phyloP scores from a whole-genome alignment of 2,113 vertebrate species.

The Cheirogaleus medius region DNA sequence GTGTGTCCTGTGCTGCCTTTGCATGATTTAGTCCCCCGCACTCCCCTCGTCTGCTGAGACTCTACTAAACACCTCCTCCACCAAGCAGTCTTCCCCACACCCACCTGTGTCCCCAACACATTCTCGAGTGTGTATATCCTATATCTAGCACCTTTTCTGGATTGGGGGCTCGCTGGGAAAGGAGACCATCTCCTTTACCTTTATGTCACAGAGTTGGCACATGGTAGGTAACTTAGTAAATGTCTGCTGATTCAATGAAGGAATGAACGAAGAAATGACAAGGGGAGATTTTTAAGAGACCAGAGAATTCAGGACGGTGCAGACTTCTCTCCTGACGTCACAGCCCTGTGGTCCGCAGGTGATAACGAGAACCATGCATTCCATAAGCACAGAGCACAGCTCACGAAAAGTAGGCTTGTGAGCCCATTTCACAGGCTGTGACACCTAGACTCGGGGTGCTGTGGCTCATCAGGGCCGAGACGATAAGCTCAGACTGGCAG shows the following conservation, averaged over 20 bases:
- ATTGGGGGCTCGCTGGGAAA: not conserved
- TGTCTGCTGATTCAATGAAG: not conserved
- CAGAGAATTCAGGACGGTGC: not conserved
- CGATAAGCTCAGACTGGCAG: not conserved
- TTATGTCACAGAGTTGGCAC: not conserved
- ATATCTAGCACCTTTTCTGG: not conserved
- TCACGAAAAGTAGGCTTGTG: fast-evolving
- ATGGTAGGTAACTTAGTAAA: not conserved
- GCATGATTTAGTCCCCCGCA: not conserved
- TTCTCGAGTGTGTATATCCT: not conserved
- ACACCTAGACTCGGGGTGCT: not conserved
- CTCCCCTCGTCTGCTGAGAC: too few relatives aligned
- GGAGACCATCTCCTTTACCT: not conserved
- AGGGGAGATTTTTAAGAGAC: not conserved
- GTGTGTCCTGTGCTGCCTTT: not conserved
- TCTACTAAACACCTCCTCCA: not conserved
- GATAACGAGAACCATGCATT: fast-evolving
- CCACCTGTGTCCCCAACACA: too few relatives aligned
- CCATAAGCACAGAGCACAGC: not conserved
- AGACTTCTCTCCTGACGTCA: not conserved
- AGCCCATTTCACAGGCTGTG: not conserved
- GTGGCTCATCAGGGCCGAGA: not conserved
- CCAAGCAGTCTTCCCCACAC: not conserved
- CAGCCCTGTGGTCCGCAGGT: not conserved
- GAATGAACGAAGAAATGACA: not conserved